Evolutionary conservation across 2,113 vertebrate species (phyloP).

Genomic region (Aptenodytes forsteri): DNA sequence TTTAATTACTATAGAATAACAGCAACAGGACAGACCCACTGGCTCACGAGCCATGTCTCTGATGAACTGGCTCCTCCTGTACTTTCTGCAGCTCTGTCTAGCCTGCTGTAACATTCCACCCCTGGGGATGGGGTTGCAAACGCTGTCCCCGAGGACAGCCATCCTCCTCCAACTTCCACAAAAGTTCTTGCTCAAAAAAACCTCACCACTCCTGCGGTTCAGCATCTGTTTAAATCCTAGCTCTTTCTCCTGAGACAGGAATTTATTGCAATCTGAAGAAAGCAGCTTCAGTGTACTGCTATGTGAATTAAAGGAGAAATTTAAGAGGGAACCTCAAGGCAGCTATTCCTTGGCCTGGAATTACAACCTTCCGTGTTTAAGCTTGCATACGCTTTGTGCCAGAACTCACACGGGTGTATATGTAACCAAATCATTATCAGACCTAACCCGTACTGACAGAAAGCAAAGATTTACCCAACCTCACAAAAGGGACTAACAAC

Average conservation of each 20-base stretch:
- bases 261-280: background rate
- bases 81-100: background rate
- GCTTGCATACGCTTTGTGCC: background rate
- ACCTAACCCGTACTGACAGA: accelerated
- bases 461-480: accelerated
- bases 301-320: background rate
- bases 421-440: background rate
- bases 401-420: background rate
- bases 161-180: background rate
- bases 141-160: background rate
- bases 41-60: accelerated
- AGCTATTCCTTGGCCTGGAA: background rate
- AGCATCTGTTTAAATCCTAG: background rate
- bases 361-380: background rate
- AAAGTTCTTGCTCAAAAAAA: background rate
- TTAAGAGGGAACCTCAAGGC: background rate
- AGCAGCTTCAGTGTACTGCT: background rate
- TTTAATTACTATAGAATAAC: background rate
- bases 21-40: background rate
- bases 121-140: background rate
- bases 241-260: background rate
- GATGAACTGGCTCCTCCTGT: background rate
- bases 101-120: accelerated
- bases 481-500: background rate
- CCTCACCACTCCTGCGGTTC: accelerated